Evolutionary conservation across 2,113 vertebrate genomes (phyloP).

Genomic region (Periophthalmodon schlosseri): DNA sequence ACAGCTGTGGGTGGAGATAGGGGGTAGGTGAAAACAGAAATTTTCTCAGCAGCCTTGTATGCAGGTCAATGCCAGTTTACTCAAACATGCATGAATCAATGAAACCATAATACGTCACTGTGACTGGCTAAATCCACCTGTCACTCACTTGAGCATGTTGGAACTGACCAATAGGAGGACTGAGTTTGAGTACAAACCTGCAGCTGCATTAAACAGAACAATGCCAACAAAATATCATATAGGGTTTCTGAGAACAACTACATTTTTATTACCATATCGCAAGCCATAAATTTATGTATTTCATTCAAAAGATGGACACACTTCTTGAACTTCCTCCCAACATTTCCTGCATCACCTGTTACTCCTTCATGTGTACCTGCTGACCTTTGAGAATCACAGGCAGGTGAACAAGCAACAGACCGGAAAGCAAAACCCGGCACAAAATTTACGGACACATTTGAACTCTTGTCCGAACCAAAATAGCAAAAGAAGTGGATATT

Average conservation of each 20-base stretch:
- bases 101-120: not conserved
- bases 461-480: not conserved
- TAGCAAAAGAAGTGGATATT: constrained; percentile 13
- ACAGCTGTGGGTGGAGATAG: too few species aligned
- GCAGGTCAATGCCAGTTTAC: too few species aligned
- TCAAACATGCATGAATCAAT: too few species aligned
- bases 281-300: not conserved
- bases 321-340: not conserved
- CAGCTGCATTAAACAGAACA: too few species aligned
- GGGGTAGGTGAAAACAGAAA: too few species aligned
- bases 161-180: too few species aligned
- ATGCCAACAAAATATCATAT: too few species aligned
- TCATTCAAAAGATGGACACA: not conserved
- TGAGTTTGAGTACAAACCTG: too few species aligned
- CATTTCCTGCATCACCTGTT: constrained; percentile 1
- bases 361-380: not conserved
- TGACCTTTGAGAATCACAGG: not conserved
- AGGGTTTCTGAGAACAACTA: too few species aligned
- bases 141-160: too few species aligned
- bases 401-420: constrained; percentile 4
- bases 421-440: not conserved
- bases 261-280: too few species aligned
- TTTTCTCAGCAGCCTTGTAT: too few species aligned
- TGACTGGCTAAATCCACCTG: not conserved
- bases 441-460: not conserved